Conservation (phyloP, 2,113 vertebrate genomes). For the Zosterops borbonicus region DNA sequence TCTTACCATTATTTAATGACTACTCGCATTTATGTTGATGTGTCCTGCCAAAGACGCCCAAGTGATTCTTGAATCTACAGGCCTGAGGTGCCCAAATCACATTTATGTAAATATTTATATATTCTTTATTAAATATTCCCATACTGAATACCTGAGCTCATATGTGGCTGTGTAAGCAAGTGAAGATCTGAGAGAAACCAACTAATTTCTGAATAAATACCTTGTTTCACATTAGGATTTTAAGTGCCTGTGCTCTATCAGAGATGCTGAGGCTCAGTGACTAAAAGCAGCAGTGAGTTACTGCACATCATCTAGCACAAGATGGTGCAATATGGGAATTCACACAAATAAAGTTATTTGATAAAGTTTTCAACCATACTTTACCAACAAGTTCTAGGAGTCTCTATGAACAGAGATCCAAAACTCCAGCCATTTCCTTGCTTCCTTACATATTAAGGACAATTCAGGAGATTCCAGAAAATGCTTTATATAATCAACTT, state of each 20-base stretch:
- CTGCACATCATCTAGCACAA: not conserved
- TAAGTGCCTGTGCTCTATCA: rapidly evolving
- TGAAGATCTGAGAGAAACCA: not conserved
- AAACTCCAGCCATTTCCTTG: not conserved
- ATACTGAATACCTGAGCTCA: not conserved
- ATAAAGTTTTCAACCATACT: not conserved
- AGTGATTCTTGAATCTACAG: not conserved
- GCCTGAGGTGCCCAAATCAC: not conserved
- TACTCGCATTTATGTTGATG: not conserved
- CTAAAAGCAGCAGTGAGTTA: not conserved
- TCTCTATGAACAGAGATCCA: not conserved
- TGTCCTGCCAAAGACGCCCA: not conserved
- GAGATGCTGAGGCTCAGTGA: not conserved
- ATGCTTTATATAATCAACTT: not conserved
- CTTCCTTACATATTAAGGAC: not conserved
- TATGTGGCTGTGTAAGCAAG: not conserved
- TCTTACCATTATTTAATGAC: not conserved
- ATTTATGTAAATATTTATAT: not conserved
- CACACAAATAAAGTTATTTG: not conserved
- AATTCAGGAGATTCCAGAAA: not conserved
- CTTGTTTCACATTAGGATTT: not conserved
- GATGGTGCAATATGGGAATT: not conserved
- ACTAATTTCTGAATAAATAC: not conserved
- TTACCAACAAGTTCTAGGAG: not conserved
- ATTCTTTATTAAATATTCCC: not conserved